Base-by-base conservation (phyloP, 2,797 vertebrate genomes). In the Crenichthys baileyi region DNA sequence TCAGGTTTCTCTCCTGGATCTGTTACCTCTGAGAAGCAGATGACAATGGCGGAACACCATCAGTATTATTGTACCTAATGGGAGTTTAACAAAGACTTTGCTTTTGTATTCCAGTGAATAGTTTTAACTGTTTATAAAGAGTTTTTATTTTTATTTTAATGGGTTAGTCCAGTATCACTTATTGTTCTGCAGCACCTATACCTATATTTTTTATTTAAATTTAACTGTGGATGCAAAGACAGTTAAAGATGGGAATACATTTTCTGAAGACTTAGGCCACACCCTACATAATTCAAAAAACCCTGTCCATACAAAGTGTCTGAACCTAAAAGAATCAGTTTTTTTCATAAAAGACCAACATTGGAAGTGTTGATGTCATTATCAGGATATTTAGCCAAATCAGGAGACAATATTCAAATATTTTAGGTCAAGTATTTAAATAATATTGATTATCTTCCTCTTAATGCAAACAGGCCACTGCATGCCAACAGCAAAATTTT, bases 401-500 rank as follows among this genome's bases (percentile, higher is more conserved):
- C 8, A 51, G 7, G 11, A 39, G 1, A 65, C 12, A 20, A 29
- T 56, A 24, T 22, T 26, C 3, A 41, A 61, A 55, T 22, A 29
- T 44, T 55, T 60, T 15, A 20, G 18, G 6, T 77, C 7, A 39
- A 5, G 7, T 39, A 26, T 50, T 26, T 29, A 26, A 72, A 15
- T 0, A 56, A 63, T 46, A 29, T 53, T 44, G 0, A 51, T 70
- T 67, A 67, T 67, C 20, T 24, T 67, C 36, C 22, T 41, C 18
- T 22, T 22, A 65, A n/a, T 44, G 36, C 22, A 67, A 67, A 70
- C 22, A 16, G 67, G 5, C 22, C 46, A 12, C 67, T 67, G 9
- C 26, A 18, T 22, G 22, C 63, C 46, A 70, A 16, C 70, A 72
- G 39, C 74, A 53, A 82, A 15, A 65, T 70, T 74, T 50, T 0